These are phyloP conservation scores for Poicephalus meyeri DNA, from an alignment of 2,113 vertebrate species.

Conservation along the genomic window DNA sequence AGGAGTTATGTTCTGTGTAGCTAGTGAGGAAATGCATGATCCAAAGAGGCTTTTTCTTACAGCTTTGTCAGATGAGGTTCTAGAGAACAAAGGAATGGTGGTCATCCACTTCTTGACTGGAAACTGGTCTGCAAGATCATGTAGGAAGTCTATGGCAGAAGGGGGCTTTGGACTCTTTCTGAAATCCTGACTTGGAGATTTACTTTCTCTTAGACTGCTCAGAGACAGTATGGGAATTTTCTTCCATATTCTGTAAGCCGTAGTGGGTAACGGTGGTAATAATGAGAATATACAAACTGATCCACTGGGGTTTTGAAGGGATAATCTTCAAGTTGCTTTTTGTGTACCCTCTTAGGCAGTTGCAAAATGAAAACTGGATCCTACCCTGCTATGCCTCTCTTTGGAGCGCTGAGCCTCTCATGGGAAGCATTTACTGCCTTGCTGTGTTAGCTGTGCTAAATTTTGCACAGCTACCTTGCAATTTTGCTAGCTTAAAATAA, in stretches of 20 bases:
- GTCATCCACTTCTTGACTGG: neutral
- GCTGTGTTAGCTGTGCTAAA: neutral
- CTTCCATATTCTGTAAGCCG: neutral
- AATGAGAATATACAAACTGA: neutral
- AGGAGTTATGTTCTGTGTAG: neutral
- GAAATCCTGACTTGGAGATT: neutral
- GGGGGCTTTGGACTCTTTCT: neutral
- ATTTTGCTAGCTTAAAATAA: neutral
- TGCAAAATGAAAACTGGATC: neutral
- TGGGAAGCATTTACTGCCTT: neutral
- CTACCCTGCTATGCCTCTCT: neutral
- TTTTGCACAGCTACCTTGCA: neutral
- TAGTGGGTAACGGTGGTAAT: neutral
- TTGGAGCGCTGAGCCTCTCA: neutral
- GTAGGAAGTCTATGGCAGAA: neutral
- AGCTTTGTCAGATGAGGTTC: neutral
- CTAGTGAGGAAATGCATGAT: accelerated
- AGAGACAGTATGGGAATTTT: neutral
- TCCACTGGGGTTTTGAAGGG: neutral
- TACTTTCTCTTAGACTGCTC: neutral
- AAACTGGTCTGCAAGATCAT: neutral
- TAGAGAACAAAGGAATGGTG: neutral
- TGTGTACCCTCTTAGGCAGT: neutral
- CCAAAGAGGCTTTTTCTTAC: neutral
- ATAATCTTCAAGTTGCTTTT: neutral